These are phyloP conservation scores for Hipposideros larvatus DNA, from an alignment of 2,797 vertebrate species.

Conservation along the genomic window DNA sequence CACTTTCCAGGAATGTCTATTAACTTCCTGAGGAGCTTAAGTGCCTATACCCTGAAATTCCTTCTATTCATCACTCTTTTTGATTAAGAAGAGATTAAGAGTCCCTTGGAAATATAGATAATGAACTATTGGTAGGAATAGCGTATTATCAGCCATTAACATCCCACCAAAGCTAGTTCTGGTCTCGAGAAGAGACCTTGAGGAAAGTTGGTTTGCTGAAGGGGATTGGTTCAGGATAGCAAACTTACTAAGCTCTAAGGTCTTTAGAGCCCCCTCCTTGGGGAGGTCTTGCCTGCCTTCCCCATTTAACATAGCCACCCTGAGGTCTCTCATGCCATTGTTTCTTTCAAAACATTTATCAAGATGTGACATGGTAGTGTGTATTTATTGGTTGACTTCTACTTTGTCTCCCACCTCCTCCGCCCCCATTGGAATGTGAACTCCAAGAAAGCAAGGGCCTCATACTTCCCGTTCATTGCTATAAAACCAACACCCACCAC, in stretches of 20 bases:
- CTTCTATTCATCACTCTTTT: conserved; percentile 56
- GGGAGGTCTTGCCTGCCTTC: neutral
- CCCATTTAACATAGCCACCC: neutral
- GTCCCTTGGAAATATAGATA: conserved; percentile 37
- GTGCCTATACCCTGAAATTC: neutral
- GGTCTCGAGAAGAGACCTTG: neutral
- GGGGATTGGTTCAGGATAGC: conserved; percentile 24
- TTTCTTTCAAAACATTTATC: conserved; percentile 28
- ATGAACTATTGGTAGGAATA: neutral
- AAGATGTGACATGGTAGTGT: neutral
- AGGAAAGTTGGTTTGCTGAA: conserved; percentile 12
- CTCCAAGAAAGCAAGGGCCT: neutral
- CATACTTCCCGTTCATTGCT: neutral
- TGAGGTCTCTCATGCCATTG: neutral
- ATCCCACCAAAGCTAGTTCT: neutral
- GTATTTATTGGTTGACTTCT: neutral
- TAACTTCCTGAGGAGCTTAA: neutral
- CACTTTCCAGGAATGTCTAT: conserved; percentile 14
- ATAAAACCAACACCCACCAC: neutral
- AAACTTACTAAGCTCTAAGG: neutral
- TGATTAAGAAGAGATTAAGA: conserved; percentile 38
- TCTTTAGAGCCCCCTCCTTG: neutral
- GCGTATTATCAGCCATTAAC: neutral
- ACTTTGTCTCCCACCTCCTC: neutral
- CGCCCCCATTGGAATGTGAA: neutral